These are phyloP conservation scores for Glaucomys volans DNA, from an alignment of 2,113 vertebrate genomes.

Conservation along the genomic window DNA sequence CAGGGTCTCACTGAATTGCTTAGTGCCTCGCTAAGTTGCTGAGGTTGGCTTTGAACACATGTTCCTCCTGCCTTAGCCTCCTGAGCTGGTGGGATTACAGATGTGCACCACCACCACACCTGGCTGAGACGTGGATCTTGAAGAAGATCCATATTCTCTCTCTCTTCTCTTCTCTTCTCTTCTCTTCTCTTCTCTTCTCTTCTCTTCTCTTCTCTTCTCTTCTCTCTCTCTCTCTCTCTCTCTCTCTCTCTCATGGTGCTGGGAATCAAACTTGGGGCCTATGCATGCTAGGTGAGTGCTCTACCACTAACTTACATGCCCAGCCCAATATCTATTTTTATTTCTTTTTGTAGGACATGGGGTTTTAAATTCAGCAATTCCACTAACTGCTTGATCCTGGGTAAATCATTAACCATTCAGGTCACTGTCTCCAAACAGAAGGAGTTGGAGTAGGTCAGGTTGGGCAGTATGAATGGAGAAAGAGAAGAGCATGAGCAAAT, in stretches of 20 bases:
- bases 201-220: too few relatives aligned
- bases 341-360: neutral
- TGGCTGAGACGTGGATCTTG: neutral
- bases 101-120: rapidly evolving
- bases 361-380: neutral
- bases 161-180: too few relatives aligned
- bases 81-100: too few relatives aligned
- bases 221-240: neutral
- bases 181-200: too few relatives aligned
- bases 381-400: neutral
- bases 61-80: too few relatives aligned
- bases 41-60: too few relatives aligned
- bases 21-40: too few relatives aligned
- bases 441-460: neutral
- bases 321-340: neutral
- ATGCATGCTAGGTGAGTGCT: neutral
- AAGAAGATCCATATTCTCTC: neutral
- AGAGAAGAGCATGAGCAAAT: neutral
- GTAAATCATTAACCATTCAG: neutral
- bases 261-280: too few relatives aligned
- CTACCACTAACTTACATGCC: neutral
- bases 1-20: too few relatives aligned
- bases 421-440: neutral
- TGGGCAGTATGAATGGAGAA: neutral
- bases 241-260: neutral